Conservation (phyloP, 2,797 vertebrate genomes). For the Danio kyathit region DNA sequence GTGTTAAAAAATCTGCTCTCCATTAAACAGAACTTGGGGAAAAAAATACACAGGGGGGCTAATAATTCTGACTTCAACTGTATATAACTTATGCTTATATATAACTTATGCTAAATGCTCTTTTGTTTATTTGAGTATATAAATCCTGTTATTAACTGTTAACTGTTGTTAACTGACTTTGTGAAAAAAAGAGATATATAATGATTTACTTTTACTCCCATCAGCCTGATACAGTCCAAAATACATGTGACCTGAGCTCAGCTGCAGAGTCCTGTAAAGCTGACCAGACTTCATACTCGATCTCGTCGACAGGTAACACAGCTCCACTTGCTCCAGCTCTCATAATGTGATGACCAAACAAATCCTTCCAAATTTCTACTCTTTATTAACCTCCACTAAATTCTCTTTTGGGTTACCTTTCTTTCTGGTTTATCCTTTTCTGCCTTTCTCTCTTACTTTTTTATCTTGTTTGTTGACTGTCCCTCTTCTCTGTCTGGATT, state of each 20-base stretch:
- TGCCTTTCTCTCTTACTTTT: conserved; percentile 61
- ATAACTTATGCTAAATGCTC: not conserved
- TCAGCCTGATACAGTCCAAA: conserved; percentile 32
- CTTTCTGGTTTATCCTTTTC: conserved; percentile 33
- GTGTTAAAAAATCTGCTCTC: too few species aligned
- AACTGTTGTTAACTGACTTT: too few species aligned
- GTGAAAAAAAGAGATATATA: not conserved
- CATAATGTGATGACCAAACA: not conserved
- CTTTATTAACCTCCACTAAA: conserved; percentile 23
- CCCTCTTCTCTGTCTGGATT: conserved; percentile 61
- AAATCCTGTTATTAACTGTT: not conserved
- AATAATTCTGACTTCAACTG: too few species aligned
- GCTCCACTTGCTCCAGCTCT: conserved; percentile 17
- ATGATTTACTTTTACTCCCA: conserved; percentile 9
- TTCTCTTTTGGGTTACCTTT: conserved; percentile 30
- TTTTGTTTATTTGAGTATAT: not conserved
- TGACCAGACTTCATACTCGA: conserved; percentile 68
- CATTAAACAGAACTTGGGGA: too few species aligned
- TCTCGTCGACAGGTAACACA: conserved; percentile 75
- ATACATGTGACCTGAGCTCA: conserved; percentile 43
- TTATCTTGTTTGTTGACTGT: conserved; percentile 65
- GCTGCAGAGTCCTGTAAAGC: conserved; percentile 37
- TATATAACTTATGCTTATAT: too few species aligned
- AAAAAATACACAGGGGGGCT: too few species aligned
- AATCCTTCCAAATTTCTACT: conserved; percentile 35